Evolutionary conservation across 2,797 vertebrate species (phyloP).

Genomic region (Myripristis jacobus): DNA sequence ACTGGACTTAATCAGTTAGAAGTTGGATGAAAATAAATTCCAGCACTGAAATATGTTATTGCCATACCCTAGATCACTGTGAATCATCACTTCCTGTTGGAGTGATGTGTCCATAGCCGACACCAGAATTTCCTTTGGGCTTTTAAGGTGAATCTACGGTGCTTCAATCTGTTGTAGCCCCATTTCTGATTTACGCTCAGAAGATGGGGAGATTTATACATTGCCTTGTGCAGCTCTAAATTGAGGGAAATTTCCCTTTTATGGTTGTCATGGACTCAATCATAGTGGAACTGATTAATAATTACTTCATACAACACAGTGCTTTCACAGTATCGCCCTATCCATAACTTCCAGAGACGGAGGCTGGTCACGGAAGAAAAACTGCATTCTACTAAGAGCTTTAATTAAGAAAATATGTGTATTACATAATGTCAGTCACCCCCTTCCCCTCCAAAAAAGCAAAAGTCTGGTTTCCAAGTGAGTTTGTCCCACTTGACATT

Average conservation of each 20-base stretch:
- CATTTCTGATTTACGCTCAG: no score
- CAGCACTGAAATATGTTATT: background rate
- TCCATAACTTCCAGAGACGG: background rate
- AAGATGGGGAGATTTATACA: no score
- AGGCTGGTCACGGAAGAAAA: conserved; percentile 9
- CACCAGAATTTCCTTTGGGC: no score
- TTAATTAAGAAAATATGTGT: conserved; percentile 29
- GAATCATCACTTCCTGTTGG: no score
- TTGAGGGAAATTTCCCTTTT: no score
- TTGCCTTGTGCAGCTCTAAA: background rate
- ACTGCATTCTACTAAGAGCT: background rate
- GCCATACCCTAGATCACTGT: background rate
- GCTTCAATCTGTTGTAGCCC: no score
- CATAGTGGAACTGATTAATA: background rate
- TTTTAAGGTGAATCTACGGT: no score
- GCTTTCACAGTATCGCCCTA: background rate
- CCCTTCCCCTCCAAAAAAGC: background rate
- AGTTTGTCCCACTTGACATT: conserved; percentile 28
- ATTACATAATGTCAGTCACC: conserved; percentile 43
- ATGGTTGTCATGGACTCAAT: background rate
- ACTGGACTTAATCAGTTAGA: background rate
- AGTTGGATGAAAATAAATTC: background rate
- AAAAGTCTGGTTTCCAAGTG: conserved; percentile 34
- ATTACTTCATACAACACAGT: conserved; percentile 5
- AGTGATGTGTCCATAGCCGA: no score